A percentile compares a stretch with the other conserved stretches of the same genome.
Evolutionary conservation across 1,140 invertebrate genomes (phyloP).

Genomic region (Leptinotarsa defecta): DNA sequence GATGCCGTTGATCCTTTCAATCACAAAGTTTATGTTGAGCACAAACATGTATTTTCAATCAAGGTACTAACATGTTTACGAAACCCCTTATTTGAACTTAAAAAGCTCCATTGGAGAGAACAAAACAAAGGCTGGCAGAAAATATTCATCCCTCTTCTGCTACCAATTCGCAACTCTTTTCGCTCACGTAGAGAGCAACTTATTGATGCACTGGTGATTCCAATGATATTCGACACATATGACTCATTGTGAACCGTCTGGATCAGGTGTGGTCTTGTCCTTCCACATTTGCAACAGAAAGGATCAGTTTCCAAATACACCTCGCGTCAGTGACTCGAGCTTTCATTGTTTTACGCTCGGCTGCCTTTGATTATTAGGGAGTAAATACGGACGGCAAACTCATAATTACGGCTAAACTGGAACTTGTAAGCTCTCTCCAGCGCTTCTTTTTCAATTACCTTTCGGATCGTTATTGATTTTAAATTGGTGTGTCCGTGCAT

Average conservation of each 20-base stretch:
- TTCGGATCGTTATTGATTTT: conserved; percentile 34
- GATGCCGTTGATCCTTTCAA: too few relatives aligned
- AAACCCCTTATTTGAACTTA: too few relatives aligned
- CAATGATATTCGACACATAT: conserved; percentile 30
- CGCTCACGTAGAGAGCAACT: neutral
- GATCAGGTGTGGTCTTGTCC: conserved; percentile 45
- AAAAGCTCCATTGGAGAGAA: too few relatives aligned
- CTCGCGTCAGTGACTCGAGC: conserved; percentile 39
- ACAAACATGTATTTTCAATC: too few relatives aligned
- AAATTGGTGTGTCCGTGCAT: conserved; percentile 26
- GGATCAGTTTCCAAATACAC: conserved; percentile 24
- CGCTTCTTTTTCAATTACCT: conserved; percentile 35
- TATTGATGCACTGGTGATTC: neutral
- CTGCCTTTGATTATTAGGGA: conserved; percentile 47
- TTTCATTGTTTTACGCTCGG: conserved; percentile 50
- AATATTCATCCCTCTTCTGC: neutral
- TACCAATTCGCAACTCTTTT: neutral
- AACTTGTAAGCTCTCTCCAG: conserved; percentile 27
- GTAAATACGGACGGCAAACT: conserved; percentile 39
- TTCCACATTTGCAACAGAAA: neutral
- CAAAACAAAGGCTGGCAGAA: too few relatives aligned
- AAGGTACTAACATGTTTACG: too few relatives aligned
- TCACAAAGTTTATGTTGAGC: too few relatives aligned
- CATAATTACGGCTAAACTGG: conserved; percentile 43
- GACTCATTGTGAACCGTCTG: conserved; percentile 25